Conservation (phyloP, 1,140 invertebrate species). For the Aphelinus certus region DNA sequence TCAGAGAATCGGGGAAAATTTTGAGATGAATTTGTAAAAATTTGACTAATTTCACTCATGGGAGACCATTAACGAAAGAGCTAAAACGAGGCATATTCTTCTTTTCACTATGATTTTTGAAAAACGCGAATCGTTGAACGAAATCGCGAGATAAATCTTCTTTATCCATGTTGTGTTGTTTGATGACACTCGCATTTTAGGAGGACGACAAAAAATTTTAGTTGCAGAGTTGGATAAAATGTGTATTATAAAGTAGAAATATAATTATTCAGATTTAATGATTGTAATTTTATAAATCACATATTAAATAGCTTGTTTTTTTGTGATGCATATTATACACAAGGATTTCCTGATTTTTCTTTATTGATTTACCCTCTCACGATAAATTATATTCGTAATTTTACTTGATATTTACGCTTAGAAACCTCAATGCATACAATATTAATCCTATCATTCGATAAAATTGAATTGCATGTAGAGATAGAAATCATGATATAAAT, state of each 20-base stretch:
- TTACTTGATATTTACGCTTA: too few relatives aligned
- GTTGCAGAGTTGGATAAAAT: slow-evolving; percentile 23
- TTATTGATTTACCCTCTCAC: too few relatives aligned
- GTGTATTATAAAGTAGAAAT: slow-evolving; percentile 30
- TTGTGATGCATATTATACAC: slow-evolving; percentile 14
- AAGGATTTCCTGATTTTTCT: not conserved
- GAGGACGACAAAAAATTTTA: slow-evolving; percentile 16
- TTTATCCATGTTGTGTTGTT: slow-evolving; percentile 20
- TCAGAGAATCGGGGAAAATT: too few relatives aligned
- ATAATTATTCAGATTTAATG: slow-evolving; percentile 35
- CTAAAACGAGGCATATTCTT: not conserved
- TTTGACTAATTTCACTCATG: too few relatives aligned
- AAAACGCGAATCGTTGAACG: slow-evolving; percentile 26
- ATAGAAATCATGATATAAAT: too few relatives aligned
- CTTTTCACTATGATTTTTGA: not conserved
- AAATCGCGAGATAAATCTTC: slow-evolving; percentile 10
- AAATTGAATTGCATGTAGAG: too few relatives aligned
- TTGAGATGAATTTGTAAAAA: not conserved
- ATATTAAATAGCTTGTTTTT: slow-evolving; percentile 23
- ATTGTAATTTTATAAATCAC: slow-evolving; percentile 37
- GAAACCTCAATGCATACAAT: too few relatives aligned
- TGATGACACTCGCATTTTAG: not conserved
- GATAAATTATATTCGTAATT: too few relatives aligned
- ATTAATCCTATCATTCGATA: too few relatives aligned
- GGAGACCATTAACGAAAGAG: not conserved